Percentiles rank a stretch among this genome's conserved stretches.
These are phyloP conservation scores for Rhea americana DNA, from an alignment of 2,113 vertebrate species.

Conservation along the genomic window DNA sequence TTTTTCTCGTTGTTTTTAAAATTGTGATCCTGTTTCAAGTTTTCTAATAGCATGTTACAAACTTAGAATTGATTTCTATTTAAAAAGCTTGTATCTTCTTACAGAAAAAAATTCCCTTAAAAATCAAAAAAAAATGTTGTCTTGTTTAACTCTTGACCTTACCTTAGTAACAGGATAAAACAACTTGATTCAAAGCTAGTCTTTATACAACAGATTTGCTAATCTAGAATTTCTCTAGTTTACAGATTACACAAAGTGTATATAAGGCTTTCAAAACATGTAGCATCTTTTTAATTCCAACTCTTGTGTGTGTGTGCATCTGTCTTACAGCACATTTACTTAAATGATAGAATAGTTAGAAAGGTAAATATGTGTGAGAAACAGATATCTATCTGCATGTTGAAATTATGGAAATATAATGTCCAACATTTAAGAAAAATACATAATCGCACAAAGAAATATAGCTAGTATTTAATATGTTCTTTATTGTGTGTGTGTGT, in stretches of 20 bases:
- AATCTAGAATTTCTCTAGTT: neutral
- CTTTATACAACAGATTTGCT: neutral
- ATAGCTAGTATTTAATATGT: neutral
- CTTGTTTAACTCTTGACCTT: neutral
- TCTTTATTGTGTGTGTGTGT: neutral
- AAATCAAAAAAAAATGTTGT: neutral
- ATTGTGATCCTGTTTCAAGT: neutral
- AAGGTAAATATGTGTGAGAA: neutral
- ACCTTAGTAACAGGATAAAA: neutral
- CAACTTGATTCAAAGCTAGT: neutral
- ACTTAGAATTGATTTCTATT: neutral
- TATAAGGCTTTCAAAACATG: neutral
- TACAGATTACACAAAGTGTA: neutral
- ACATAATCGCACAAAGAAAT: conserved; percentile 23
- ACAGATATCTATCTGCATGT: rapidly evolving
- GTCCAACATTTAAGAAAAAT: neutral
- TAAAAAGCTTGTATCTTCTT: neutral
- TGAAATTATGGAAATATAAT: conserved; percentile 9
- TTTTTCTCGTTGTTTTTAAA: neutral
- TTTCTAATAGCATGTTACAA: neutral
- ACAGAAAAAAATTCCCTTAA: neutral
- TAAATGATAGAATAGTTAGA: neutral
- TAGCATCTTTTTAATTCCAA: neutral
- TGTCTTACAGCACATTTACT: neutral
- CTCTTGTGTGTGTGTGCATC: neutral